Conservation (phyloP, 2,888 invertebrate species). For the Octodonta nipae region DNA sequence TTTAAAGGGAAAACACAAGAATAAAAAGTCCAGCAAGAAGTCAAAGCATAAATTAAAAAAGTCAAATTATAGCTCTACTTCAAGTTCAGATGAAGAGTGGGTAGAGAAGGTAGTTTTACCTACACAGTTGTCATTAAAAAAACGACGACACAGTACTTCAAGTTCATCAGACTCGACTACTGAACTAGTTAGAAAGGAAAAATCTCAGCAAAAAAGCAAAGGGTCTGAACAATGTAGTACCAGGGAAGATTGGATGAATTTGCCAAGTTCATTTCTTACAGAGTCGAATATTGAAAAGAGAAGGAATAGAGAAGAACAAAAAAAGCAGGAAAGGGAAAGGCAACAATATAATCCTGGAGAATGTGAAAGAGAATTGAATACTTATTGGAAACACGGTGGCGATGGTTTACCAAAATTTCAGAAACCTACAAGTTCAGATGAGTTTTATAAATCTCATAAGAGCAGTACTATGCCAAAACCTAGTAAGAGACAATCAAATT, state of each 20-base stretch:
- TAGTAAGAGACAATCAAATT: constrained; percentile 8
- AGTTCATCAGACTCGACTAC: constrained; percentile 22
- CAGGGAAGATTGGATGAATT: constrained; percentile 67
- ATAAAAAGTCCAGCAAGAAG: constrained; percentile 33
- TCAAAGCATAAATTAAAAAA: constrained; percentile 25
- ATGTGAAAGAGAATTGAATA: constrained; percentile 70
- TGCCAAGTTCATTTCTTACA: constrained; percentile 38
- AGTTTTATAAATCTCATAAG: constrained; percentile 12
- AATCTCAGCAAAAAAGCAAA: not conserved
- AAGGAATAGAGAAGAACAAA: constrained; percentile 37
- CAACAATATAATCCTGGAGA: constrained; percentile 56
- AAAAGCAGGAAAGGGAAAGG: constrained; percentile 41
- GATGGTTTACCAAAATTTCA: constrained; percentile 57
- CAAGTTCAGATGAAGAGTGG: no score
- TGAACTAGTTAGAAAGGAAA: constrained; percentile 5
- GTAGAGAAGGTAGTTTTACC: no score
- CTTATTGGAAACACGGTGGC: constrained; percentile 84
- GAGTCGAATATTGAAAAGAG: constrained; percentile 35
- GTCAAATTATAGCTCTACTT: no score
- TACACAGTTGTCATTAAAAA: no score
- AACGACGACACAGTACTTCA: constrained; percentile 17
- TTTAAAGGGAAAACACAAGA: constrained; percentile 24
- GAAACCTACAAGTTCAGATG: constrained; percentile 37
- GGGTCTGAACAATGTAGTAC: not conserved
- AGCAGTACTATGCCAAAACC: no score